Evolutionary conservation across 2,113 vertebrate genomes (phyloP).

Genomic region (Heterochromis multidens): DNA sequence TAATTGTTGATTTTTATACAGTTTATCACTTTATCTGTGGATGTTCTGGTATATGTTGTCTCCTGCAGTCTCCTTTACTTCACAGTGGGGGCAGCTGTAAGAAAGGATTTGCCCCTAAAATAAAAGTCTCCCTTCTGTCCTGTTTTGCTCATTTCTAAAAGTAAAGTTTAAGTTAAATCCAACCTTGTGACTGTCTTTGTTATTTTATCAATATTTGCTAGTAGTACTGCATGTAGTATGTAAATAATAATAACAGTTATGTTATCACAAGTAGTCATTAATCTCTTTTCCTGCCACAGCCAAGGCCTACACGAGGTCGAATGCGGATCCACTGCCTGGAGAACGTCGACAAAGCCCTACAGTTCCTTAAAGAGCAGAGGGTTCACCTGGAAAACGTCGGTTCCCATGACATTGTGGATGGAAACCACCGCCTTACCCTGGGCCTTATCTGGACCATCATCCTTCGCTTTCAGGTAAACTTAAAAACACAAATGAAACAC

Average conservation of each 20-base stretch:
- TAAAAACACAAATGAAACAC: background rate
- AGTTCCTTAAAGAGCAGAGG: constrained; percentile 95
- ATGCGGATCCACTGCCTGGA: constrained; percentile 97
- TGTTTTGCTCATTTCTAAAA: background rate
- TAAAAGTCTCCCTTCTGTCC: background rate
- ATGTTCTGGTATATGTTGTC: background rate
- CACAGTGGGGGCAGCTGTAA: background rate
- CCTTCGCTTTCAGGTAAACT: constrained; percentile 89
- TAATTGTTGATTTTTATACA: no score
- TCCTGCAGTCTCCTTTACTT: background rate
- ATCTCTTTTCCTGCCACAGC: constrained; percentile 64
- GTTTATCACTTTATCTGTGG: no score
- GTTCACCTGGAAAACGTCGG: constrained; percentile 96
- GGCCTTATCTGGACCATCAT: constrained; percentile 97
- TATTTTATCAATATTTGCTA: background rate
- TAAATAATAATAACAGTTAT: no score
- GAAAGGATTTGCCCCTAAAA: fast-evolving
- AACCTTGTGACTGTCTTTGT: background rate
- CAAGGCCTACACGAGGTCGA: constrained; percentile 86
- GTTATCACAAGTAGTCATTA: background rate
- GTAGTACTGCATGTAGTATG: fast-evolving
- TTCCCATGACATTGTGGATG: constrained; percentile 94
- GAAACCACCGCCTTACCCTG: constrained; percentile 90
- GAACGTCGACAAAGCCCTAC: constrained; percentile 93
- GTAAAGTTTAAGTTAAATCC: background rate